These are phyloP conservation scores for Eurystomus gularis DNA, from an alignment of 2,113 vertebrate species.

Conservation along the genomic window DNA sequence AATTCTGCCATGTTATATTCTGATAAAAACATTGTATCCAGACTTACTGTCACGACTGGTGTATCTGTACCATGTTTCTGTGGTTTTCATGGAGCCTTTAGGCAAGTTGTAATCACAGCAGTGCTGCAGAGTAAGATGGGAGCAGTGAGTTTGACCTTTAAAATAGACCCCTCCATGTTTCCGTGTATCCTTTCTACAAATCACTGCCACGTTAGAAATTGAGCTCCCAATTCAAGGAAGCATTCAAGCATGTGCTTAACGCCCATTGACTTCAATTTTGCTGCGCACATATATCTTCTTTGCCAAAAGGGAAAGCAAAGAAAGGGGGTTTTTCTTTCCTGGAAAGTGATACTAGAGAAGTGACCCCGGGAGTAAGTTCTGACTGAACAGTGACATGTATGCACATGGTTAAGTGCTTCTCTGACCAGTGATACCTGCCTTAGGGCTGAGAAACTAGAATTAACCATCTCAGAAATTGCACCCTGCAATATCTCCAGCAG, in stretches of 20 bases:
- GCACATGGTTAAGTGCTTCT: neutral
- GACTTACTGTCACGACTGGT: conserved; percentile 1
- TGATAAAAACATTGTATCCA: neutral
- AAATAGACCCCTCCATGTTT: neutral
- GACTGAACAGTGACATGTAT: neutral
- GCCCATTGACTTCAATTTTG: conserved; percentile 7
- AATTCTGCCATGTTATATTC: neutral
- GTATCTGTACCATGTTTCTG: neutral
- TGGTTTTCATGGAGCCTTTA: neutral
- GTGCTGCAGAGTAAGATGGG: neutral
- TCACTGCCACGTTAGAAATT: conserved; percentile 10
- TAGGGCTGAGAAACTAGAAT: neutral
- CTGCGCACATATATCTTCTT: neutral
- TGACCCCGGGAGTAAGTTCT: neutral
- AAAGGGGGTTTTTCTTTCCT: neutral
- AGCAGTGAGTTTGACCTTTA: neutral
- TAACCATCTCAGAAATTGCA: neutral
- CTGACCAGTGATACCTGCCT: neutral
- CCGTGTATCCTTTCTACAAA: neutral
- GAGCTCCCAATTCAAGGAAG: conserved; percentile 9
- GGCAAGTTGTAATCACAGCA: neutral
- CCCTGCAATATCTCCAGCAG: neutral
- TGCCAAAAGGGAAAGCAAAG: conserved; percentile 13
- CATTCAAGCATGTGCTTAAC: conserved; percentile 24
- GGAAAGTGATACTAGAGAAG: neutral